phyloP scores from a whole-genome alignment of 2,888 invertebrate species.

The Atherix ibis region DNA sequence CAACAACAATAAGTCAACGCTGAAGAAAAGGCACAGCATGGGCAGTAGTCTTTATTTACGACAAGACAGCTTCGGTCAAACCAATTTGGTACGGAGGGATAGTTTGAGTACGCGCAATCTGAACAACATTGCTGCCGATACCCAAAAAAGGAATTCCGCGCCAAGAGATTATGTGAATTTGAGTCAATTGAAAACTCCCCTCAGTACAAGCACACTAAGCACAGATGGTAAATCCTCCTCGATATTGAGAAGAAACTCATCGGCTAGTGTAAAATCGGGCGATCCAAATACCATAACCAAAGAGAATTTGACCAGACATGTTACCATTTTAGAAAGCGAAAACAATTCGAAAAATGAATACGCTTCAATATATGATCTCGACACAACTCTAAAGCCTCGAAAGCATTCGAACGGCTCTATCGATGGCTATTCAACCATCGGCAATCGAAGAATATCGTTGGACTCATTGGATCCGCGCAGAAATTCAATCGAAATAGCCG shows the following conservation, averaged over 20 bases:
- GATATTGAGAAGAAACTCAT: constrained; percentile 5
- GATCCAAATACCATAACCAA: constrained; percentile 5
- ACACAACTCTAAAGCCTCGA: neutral
- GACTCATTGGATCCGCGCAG: constrained; percentile 11
- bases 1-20: neutral
- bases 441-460: constrained; percentile 11
- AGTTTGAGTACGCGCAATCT: constrained; percentile 11
- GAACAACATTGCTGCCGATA: neutral
- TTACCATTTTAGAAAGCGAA: constrained; percentile 6
- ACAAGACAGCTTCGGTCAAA: constrained; percentile 12
- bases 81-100: constrained; percentile 13
- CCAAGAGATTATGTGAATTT: constrained; percentile 11
- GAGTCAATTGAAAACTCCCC: neutral
- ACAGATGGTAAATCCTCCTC: neutral
- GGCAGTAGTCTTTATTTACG: constrained; percentile 12
- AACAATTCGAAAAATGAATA: neutral
- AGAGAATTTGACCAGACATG: constrained; percentile 6
- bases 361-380: neutral
- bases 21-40: constrained; percentile 10
- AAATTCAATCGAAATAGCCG: constrained; percentile 5
- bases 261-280: neutral
- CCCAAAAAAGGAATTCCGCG: neutral
- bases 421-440: constrained; percentile 5
- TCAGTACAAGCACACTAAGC: neutral
- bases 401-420: constrained; percentile 9